Percentiles rank a stretch among this genome's conserved stretches.
phyloP scores from a whole-genome alignment of 2,797 vertebrate genomes.

The Crax fasciolata region DNA sequence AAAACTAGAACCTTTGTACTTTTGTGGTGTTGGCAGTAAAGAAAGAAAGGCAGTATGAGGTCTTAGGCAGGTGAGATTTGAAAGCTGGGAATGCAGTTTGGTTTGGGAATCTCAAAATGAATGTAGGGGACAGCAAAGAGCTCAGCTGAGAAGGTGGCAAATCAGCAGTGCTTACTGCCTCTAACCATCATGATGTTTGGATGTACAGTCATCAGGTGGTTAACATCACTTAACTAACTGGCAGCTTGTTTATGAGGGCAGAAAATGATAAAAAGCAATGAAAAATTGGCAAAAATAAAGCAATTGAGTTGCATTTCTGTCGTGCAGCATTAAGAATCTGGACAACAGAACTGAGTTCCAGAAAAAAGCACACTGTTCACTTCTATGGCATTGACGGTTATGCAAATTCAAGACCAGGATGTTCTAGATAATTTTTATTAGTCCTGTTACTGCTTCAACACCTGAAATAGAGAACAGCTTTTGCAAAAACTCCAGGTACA shows the following conservation, averaged over 20 bases:
- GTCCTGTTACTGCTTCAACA: background rate
- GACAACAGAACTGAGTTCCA: background rate
- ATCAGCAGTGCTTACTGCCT: background rate
- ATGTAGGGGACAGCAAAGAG: background rate
- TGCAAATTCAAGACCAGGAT: background rate
- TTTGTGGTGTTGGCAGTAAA: background rate
- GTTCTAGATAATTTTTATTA: background rate
- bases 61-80: background rate
- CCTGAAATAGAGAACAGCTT: background rate
- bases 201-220: background rate
- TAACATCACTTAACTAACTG: background rate
- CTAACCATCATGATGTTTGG: background rate
- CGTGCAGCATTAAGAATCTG: background rate
- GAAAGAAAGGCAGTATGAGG: background rate
- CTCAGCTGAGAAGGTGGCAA: background rate
- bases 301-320: background rate
- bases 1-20: background rate
- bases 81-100: background rate
- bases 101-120: background rate
- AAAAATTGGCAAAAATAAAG: background rate
- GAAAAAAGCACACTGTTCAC: background rate
- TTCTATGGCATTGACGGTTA: background rate
- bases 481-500: background rate
- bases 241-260: constrained; percentile 22
- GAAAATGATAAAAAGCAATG: background rate